phyloP scores from a whole-genome alignment of 23 tunicate genomes.

The Oikopleura vanhoeffeni region DNA sequence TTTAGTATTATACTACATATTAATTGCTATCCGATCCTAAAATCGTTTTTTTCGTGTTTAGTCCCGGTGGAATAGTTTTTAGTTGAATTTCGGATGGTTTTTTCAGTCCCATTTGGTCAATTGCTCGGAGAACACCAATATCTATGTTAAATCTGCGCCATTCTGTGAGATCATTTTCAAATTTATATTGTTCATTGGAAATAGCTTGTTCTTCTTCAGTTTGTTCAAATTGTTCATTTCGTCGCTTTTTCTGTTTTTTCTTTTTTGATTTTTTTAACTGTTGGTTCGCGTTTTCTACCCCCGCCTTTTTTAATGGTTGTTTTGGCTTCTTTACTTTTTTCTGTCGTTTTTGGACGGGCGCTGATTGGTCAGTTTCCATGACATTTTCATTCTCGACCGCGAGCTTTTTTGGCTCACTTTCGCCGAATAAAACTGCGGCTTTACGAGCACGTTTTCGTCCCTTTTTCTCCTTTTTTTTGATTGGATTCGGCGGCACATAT shows the following conservation, averaged over 20 bases:
- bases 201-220: not conserved
- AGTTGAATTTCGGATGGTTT: slow-evolving; percentile 49
- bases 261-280: too few relatives aligned
- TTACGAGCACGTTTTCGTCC: not conserved
- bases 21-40: too few relatives aligned
- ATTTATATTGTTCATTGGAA: not conserved
- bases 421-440: not conserved
- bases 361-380: not conserved
- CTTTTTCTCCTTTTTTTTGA: not conserved
- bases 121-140: not conserved
- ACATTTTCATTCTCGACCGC: not conserved
- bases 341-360: not conserved
- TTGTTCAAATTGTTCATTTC: not conserved
- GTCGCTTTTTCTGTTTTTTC: not conserved
- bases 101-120: slow-evolving; percentile 19
- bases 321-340: not conserved
- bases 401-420: too few relatives aligned
- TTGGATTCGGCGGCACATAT: not conserved
- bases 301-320: not conserved
- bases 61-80: slow-evolving; percentile 62
- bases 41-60: slow-evolving; percentile 51
- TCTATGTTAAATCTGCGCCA: not conserved
- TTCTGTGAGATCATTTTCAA: not conserved
- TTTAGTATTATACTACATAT: too few relatives aligned
- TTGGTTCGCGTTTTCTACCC: too few relatives aligned